Evolutionary conservation across 2,113 vertebrate genomes (phyloP).

Genomic region (Cebus imitator): DNA sequence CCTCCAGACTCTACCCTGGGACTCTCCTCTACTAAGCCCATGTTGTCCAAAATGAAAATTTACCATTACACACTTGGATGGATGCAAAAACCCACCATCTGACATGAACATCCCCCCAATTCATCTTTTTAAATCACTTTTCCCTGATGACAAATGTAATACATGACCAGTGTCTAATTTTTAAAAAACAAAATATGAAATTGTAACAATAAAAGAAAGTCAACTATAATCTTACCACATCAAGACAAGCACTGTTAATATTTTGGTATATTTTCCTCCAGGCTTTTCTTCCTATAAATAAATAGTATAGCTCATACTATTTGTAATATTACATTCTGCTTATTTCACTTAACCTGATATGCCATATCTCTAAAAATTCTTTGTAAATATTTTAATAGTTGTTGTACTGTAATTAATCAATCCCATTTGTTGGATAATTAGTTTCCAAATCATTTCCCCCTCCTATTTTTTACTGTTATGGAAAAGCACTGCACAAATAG

Average conservation of each 20-base stretch:
- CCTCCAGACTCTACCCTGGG: not conserved
- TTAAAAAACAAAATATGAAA: not conserved
- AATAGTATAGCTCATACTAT: not conserved
- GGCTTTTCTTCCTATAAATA: constrained; percentile 37
- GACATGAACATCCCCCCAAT: not conserved
- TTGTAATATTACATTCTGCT: not conserved
- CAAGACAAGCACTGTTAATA: not conserved
- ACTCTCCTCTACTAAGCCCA: not conserved
- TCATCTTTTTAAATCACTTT: constrained; percentile 8
- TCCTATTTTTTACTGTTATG: not conserved
- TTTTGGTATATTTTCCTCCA: constrained; percentile 16
- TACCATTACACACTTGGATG: not conserved
- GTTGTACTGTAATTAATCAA: not conserved
- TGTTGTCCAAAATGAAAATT: constrained; percentile 28
- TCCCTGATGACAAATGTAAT: constrained; percentile 14
- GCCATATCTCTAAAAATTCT: not conserved
- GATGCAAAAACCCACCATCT: not conserved
- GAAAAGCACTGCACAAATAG: not conserved
- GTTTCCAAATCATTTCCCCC: not conserved
- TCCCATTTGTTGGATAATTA: not conserved
- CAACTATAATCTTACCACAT: not conserved
- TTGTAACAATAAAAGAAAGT: constrained; percentile 35
- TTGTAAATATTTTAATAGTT: not conserved
- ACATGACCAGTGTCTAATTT: not conserved
- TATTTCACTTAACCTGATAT: constrained; percentile 32